phyloP scores from a whole-genome alignment of 92 coral and sea anemone genomes.

The Palythoa grandis region DNA sequence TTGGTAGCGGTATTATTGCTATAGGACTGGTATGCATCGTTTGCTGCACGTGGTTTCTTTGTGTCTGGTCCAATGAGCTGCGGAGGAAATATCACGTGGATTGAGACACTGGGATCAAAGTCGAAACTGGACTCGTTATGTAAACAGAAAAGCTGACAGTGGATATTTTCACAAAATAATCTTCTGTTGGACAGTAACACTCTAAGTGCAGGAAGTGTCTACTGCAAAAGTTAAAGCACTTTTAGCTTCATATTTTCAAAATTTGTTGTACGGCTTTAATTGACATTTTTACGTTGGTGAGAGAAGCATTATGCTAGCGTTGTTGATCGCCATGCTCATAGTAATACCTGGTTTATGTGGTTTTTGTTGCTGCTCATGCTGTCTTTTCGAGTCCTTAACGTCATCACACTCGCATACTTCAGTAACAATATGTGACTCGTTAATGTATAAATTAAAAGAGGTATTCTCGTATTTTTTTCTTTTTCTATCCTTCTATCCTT shows the following conservation, averaged over 20 bases:
- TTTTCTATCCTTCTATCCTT: too few species aligned
- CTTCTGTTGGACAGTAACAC: background rate
- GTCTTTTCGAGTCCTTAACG: slow-evolving; percentile 11
- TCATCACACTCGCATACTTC: background rate
- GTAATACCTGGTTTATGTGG: background rate
- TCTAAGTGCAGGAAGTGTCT: background rate
- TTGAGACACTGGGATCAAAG: background rate
- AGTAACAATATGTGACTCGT: background rate
- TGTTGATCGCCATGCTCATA: background rate
- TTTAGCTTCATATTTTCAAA: too few species aligned
- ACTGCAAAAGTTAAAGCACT: background rate
- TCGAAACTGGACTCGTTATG: background rate
- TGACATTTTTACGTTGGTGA: background rate
- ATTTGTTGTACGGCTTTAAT: background rate
- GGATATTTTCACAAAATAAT: background rate
- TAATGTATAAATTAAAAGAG: too few species aligned
- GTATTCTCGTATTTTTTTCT: background rate
- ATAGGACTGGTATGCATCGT: slow-evolving; percentile 68
- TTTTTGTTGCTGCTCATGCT: slow-evolving; percentile 24
- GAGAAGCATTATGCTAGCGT: background rate
- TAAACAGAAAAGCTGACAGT: background rate
- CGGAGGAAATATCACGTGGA: slow-evolving; percentile 75
- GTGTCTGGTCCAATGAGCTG: slow-evolving; percentile 75
- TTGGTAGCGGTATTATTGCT: slow-evolving; percentile 50
- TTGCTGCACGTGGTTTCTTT: slow-evolving; percentile 77